Evolutionary conservation across 2,113 vertebrate species (phyloP).

Genomic region (Xiphophorus couchianus): DNA sequence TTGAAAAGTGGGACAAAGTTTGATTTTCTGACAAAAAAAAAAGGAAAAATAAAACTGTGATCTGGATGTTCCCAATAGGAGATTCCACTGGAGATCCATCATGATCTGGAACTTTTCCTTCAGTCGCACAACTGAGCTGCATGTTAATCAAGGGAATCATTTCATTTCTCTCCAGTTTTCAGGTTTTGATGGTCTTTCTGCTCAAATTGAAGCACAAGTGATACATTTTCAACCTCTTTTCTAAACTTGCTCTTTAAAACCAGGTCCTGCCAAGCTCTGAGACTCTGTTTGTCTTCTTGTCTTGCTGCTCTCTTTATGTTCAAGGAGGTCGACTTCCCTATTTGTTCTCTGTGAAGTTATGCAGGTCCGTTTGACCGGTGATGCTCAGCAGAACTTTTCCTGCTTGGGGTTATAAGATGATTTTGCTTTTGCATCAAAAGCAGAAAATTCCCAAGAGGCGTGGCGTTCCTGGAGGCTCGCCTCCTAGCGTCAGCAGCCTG

Average conservation of each 20-base stretch:
- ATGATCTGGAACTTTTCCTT: too few relatives aligned
- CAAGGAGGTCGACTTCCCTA: neutral
- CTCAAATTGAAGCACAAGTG: neutral
- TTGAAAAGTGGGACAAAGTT: too few relatives aligned
- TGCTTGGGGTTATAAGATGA: neutral
- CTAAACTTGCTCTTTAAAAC: neutral
- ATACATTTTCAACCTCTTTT: neutral
- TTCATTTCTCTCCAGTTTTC: neutral
- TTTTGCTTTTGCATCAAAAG: slow-evolving; percentile 4
- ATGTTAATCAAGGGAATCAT: too few relatives aligned
- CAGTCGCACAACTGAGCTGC: too few relatives aligned
- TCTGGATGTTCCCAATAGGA: too few relatives aligned
- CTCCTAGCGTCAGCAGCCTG: slow-evolving; percentile 38
- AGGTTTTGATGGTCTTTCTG: neutral
- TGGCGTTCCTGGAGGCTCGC: slow-evolving; percentile 6
- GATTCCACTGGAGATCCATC: too few relatives aligned
- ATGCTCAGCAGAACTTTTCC: neutral
- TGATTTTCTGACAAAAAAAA: too few relatives aligned
- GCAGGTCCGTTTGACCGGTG: neutral
- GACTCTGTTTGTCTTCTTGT: slow-evolving; percentile 5
- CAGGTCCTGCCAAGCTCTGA: neutral
- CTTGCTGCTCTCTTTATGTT: slow-evolving; percentile 8
- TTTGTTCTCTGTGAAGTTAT: neutral
- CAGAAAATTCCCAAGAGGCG: accelerated
- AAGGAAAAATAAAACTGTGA: too few relatives aligned